Conservation (phyloP, 1,140 invertebrate species). For the Streblospio benedicti region DNA sequence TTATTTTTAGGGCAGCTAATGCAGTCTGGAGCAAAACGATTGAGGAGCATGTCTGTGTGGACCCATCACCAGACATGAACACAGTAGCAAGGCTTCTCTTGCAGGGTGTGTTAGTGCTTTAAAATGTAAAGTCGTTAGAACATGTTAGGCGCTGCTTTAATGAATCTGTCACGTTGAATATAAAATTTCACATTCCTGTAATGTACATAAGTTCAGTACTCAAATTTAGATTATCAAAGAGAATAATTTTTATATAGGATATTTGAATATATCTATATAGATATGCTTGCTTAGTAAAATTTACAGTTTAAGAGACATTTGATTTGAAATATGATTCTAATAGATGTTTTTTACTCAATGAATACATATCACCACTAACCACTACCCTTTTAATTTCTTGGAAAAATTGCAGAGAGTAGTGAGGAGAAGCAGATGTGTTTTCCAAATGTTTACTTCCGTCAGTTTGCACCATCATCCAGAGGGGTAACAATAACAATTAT, state of each 20-base stretch:
- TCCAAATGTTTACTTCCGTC: conserved; percentile 62
- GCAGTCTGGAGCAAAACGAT: conserved; percentile 59
- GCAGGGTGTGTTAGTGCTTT: conserved; percentile 53
- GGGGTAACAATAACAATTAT: conserved; percentile 44
- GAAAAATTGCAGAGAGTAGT: conserved; percentile 35
- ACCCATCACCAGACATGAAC: conserved; percentile 69
- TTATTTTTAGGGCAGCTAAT: conserved; percentile 59
- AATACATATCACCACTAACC: too few relatives aligned
- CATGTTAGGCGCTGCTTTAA: too few relatives aligned
- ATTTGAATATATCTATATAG: not conserved
- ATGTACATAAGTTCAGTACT: too few relatives aligned
- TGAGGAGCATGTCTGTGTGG: conserved; percentile 73
- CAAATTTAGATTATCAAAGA: too few relatives aligned
- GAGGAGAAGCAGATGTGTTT: conserved; percentile 47
- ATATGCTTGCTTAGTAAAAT: not conserved
- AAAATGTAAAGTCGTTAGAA: too few relatives aligned
- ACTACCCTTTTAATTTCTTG: too few relatives aligned
- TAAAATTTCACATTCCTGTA: too few relatives aligned
- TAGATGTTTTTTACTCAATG: too few relatives aligned
- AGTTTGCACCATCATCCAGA: conserved; percentile 66
- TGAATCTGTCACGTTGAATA: too few relatives aligned
- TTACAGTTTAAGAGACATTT: too few relatives aligned
- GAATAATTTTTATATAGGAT: too few relatives aligned
- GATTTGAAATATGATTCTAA: too few relatives aligned
- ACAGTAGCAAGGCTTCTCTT: conserved; percentile 65